phyloP scores from a whole-genome alignment of 64 coral and sea anemone genomes.

The Cladopsammia gracilis region DNA sequence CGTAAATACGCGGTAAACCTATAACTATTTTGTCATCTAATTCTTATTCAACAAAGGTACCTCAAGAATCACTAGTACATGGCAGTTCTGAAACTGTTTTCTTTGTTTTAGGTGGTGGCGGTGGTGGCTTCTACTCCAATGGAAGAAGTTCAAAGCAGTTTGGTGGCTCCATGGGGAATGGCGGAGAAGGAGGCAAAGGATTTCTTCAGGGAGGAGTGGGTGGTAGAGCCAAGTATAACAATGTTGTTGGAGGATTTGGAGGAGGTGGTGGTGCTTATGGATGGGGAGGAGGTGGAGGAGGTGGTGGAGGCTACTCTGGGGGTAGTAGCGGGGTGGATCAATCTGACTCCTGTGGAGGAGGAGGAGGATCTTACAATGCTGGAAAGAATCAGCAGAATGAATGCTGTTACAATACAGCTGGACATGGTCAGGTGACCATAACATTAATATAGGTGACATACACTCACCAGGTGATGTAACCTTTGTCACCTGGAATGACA shows the following conservation, averaged over 20 bases:
- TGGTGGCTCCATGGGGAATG: slow-evolving; percentile 11
- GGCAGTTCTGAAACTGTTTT: too few relatives aligned
- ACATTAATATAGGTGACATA: too few relatives aligned
- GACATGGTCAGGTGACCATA: too few relatives aligned
- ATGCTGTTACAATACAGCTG: too few relatives aligned
- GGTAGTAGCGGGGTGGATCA: slow-evolving; percentile 13
- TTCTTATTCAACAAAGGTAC: too few relatives aligned
- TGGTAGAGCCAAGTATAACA: neutral
- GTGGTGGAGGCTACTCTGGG: slow-evolving; percentile 50
- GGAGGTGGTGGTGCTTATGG: slow-evolving; percentile 47
- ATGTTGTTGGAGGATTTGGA: slow-evolving; percentile 21
- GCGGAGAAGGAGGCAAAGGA: slow-evolving; percentile 51
- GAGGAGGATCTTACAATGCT: slow-evolving; percentile 47
- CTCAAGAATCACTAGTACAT: too few relatives aligned
- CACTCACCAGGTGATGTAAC: too few relatives aligned
- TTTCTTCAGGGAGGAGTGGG: slow-evolving; percentile 50
- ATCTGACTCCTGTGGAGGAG: slow-evolving; percentile 1
- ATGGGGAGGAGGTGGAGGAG: slow-evolving; percentile 12
- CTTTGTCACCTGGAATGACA: too few relatives aligned
- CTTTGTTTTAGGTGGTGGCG: neutral
- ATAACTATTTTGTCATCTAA: too few relatives aligned
- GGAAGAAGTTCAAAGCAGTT: neutral
- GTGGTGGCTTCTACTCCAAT: slow-evolving; percentile 40
- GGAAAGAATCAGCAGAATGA: slow-evolving; percentile 16
- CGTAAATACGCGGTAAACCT: too few relatives aligned